Base-by-base conservation (phyloP, 2,113 vertebrate species). In the Regulus satrapa region DNA sequence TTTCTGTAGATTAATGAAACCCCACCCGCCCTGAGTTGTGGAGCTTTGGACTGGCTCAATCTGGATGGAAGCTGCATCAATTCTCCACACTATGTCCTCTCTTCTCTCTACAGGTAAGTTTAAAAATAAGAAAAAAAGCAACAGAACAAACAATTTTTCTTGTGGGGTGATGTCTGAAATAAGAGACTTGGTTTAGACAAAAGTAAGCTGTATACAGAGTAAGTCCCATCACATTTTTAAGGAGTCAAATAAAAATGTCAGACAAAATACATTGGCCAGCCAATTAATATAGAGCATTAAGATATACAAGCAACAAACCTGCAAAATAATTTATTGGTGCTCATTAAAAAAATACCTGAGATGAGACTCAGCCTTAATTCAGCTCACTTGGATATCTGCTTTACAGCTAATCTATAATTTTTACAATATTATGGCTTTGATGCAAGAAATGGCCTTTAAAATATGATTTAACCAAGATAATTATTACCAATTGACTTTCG, bases 1-100 rank as follows among this genome's bases (percentile, higher is more conserved):
- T 94, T 79, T 94, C 74, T 85, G 52, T 94, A 99, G 99, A 97
- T 98, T 43, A 98, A 96, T 97, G 98, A 98, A 94, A 94, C 77
- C 17, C 49, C 94, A 46, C 84, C 82, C 48, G 32, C 94, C 66
- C 21, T 64, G 40, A 96, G 92, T 66, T 97, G 90, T 89, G 96
- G 91, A 81, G 98, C 97, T 95, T 95, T 98, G 95, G 98, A 98
- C 72, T 98, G 98, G 98, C 94, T 98, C 63, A 96, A 97, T 89
- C 94, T 98, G 82, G 98, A 98, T 64, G 89, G 95, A 97, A 85
- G 96, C 93, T 92, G 84, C 55, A 85, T 72, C 28, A 67, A 69
- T 84, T 96, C 94, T n/a, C 55, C 71, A 54, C 79, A 48, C 13
- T 81, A 41, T 66, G 77, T 92, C 56, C 90, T 94, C 77, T 95